Evolutionary conservation across 1,140 invertebrate genomes (phyloP), one percentile per base, ranked within the genome.

Genomic region (Orchestia grillus): DNA sequence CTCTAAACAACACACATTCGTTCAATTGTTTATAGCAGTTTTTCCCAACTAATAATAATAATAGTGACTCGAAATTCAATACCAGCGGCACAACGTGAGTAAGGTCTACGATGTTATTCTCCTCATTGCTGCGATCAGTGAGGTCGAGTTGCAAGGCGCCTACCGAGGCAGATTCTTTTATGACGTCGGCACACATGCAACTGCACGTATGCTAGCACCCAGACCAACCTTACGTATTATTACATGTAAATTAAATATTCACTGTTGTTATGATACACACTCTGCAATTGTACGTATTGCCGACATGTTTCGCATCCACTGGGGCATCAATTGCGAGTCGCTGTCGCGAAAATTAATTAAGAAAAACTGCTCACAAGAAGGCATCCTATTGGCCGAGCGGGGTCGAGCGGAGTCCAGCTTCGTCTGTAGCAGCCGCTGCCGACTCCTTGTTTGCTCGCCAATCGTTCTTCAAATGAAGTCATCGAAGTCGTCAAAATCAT

Each of bases 401-500:
- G 43, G 88, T 16, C 36, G 88, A 90, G 41, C n/a, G 15, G 41
- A 42, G 88, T 28, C 41, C 11, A 36, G 28, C 62, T 8, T 77
- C 15, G 62, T 90, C 88, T 90, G 8, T 41, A 90, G 41, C 92
- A 94, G 41, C 3, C 36, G 43, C 92, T 40, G 92, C 92, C 3
- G 43, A 94, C 88, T 19, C 42, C 88, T 77, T 19, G 62, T 77
- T 77, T 77, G 11, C 62, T 77, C 28, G 28, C 36, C 41, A 90
- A 90, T 44, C 42, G 11, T 90, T 77, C 1, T 28, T 94, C 44
- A 94, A 47, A 94, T 94, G 92, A 94, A 94, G 92, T 94, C 92
- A n/a, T 94, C 92, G 92, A 45, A 94, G 40, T 94, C 92, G 44
- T 44, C 92, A 44, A 94, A 45, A 45, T 94, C 92, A 45, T 94